phyloP scores from a whole-genome alignment of 2,888 invertebrate species.

The Lasius fuliginosus region DNA sequence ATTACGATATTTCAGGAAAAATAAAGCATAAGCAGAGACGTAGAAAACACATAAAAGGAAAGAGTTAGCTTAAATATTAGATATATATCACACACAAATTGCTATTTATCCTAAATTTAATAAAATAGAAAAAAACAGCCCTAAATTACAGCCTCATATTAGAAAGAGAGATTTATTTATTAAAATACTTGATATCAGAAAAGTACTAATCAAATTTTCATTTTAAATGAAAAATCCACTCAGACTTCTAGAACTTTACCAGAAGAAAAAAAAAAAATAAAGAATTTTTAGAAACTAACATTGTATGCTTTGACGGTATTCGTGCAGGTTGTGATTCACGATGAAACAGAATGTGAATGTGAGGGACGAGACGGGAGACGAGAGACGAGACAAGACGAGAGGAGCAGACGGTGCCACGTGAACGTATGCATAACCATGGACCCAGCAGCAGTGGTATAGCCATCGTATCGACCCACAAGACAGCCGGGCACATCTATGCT shows the following conservation, averaged over 20 bases:
- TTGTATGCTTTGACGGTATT: neutral
- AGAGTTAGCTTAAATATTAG: neutral
- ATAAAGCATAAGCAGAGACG: neutral
- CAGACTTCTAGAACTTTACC: neutral
- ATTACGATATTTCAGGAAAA: constrained; percentile 19
- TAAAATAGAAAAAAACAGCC: neutral
- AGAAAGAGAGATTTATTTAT: neutral
- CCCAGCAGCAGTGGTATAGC: constrained; percentile 64
- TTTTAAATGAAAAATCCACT: neutral
- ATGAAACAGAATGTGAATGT: neutral
- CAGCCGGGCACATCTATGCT: constrained; percentile 44
- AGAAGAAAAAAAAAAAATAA: neutral
- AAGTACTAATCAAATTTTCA: neutral
- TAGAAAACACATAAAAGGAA: neutral
- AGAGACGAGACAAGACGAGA: constrained; percentile 37
- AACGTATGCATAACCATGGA: constrained; percentile 54
- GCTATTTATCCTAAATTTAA: neutral
- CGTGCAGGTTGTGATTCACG: neutral
- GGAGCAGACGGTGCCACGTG: constrained; percentile 43
- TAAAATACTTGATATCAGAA: neutral
- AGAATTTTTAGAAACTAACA: neutral
- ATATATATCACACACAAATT: neutral
- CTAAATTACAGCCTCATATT: neutral
- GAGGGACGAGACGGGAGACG: constrained; percentile 3
- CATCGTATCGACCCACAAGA: constrained; percentile 78